A percentile compares a stretch with the other conserved stretches of the same genome.
phyloP scores from a whole-genome alignment of 2,797 vertebrate genomes.

The Sebastes hubbsi region DNA sequence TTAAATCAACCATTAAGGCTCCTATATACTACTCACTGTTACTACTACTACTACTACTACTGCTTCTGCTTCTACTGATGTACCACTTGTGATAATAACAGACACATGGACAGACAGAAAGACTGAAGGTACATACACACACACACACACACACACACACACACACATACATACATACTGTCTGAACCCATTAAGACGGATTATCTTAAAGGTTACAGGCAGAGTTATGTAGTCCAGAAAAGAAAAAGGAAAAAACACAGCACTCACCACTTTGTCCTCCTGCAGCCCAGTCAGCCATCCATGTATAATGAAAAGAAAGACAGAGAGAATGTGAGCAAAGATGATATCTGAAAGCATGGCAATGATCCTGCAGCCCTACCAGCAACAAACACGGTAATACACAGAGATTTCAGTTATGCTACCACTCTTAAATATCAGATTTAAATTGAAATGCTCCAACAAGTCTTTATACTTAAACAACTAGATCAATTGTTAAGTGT shows the following conservation, averaged over 20 bases:
- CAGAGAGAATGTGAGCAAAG: constrained; percentile 61
- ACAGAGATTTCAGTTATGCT: not conserved
- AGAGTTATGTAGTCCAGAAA: constrained; percentile 19
- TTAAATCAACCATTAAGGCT: not conserved
- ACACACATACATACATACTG: constrained; percentile 9
- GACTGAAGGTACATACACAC: not conserved
- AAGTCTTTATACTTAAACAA: not conserved
- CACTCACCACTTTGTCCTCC: constrained; percentile 99
- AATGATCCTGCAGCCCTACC: constrained; percentile 29
- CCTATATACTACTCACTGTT: not conserved
- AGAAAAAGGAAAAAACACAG: constrained; percentile 53
- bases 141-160: constrained; percentile 3
- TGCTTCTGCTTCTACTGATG: not conserved
- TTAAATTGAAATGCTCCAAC: not conserved
- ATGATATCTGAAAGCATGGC: constrained; percentile 40
- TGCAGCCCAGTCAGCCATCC: constrained; percentile 88
- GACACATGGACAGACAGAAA: constrained; percentile 9
- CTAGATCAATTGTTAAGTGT: not conserved
- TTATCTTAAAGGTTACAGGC: constrained; percentile 34
- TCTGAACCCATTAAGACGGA: constrained; percentile 5
- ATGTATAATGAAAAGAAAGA: constrained; percentile 60
- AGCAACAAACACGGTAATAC: not conserved
- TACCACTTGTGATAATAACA: not conserved
- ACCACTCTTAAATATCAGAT: not conserved
- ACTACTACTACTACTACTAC: not conserved